These are phyloP conservation scores for Leptopilina myrica DNA, from an alignment of 2,888 invertebrate species.

Conservation along the genomic window DNA sequence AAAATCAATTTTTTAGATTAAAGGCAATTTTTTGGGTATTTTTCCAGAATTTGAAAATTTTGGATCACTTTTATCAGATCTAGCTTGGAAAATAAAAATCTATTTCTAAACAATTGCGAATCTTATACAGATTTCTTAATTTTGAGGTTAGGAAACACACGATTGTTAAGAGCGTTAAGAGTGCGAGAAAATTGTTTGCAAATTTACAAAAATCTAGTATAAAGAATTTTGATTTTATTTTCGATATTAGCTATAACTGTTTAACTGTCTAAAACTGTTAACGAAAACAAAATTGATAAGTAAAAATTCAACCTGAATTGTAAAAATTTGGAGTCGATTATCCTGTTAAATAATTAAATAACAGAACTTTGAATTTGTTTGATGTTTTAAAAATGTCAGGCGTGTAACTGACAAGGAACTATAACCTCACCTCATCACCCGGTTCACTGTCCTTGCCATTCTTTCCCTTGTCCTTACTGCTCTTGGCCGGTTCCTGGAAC, in stretches of 20 bases:
- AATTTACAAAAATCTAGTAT: not conserved
- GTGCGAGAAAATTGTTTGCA: not conserved
- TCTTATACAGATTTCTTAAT: not conserved
- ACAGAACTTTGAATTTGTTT: no score
- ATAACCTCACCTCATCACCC: conserved; percentile 75
- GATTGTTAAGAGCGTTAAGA: not conserved
- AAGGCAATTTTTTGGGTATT: not conserved
- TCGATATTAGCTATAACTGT: not conserved
- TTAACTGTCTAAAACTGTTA: not conserved
- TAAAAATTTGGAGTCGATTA: no score
- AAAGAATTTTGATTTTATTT: not conserved
- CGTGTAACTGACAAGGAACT: conserved; percentile 52
- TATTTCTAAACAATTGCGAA: no score
- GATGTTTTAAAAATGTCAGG: not conserved
- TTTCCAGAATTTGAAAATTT: not conserved
- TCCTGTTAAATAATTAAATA: no score
- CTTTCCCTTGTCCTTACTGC: conserved; percentile 73
- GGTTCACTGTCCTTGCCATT: conserved; percentile 75
- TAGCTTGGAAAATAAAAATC: no score
- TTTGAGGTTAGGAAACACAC: not conserved
- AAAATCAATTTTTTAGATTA: not conserved
- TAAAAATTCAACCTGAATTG: no score
- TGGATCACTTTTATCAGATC: not conserved
- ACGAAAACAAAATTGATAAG: not conserved
- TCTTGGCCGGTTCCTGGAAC: conserved; percentile 74